Conservation (phyloP, 2,888 invertebrate genomes). For the Galeopsomyia nigrocyanea region DNA sequence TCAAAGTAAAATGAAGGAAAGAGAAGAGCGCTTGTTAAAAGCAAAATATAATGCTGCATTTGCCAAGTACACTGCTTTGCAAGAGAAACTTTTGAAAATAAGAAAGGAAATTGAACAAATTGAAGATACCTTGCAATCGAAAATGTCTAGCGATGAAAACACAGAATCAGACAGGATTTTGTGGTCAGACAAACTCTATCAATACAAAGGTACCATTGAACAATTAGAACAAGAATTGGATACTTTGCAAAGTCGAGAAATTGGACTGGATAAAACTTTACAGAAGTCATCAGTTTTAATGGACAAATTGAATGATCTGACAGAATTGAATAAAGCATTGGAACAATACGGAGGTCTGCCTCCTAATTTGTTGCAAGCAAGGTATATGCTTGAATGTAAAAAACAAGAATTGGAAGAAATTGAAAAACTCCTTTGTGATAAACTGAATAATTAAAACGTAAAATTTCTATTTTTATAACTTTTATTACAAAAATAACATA, state of each 20-base stretch:
- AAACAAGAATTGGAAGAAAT: slow-evolving; percentile 57
- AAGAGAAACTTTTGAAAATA: slow-evolving; percentile 53
- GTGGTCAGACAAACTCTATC: slow-evolving; percentile 55
- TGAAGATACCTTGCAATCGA: slow-evolving; percentile 47
- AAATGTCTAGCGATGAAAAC: slow-evolving; percentile 51
- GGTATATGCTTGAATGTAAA: slow-evolving; percentile 57
- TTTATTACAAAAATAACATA: slow-evolving; percentile 16
- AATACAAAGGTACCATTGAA: slow-evolving; percentile 57
- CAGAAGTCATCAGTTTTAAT: slow-evolving; percentile 56
- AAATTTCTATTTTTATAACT: slow-evolving; percentile 14
- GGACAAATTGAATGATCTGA: slow-evolving; percentile 54
- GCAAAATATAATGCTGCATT: slow-evolving; percentile 54
- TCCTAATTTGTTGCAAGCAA: slow-evolving; percentile 63
- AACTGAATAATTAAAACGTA: slow-evolving; percentile 49
- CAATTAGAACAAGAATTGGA: slow-evolving; percentile 54
- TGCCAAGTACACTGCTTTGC: slow-evolving; percentile 51
- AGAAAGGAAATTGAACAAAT: slow-evolving; percentile 51
- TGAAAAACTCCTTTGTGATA: slow-evolving; percentile 52
- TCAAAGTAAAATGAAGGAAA: slow-evolving; percentile 51
- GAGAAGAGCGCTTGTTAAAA: slow-evolving; percentile 55
- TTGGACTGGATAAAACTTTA: slow-evolving; percentile 54
- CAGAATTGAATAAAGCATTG: slow-evolving; percentile 54
- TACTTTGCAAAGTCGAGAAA: slow-evolving; percentile 53
- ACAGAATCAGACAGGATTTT: slow-evolving; percentile 52
- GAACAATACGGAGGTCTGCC: slow-evolving; percentile 59